A percentile compares a stretch with the other conserved stretches of the same genome.
These are phyloP conservation scores for Myathropa florea DNA, from an alignment of 2,888 invertebrate species.

Conservation along the genomic window DNA sequence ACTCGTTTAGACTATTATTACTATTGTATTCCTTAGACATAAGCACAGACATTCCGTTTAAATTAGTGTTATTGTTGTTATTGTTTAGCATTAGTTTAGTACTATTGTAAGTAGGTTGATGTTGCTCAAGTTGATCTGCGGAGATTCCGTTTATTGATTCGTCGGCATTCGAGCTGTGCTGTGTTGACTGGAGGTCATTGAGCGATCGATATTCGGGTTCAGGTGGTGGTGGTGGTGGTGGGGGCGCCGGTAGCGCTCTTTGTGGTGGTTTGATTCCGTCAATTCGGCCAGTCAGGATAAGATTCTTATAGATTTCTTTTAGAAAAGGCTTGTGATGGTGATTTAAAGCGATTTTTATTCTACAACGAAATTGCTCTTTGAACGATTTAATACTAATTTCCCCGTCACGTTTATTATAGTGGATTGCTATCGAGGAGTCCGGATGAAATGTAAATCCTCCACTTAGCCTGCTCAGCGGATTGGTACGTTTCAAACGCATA, in stretches of 20 bases:
- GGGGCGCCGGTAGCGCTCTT: conserved; percentile 75
- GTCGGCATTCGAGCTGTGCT: conserved; percentile 24
- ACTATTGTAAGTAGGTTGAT: conserved; percentile 70
- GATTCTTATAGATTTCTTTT: conserved; percentile 78
- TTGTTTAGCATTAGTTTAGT: conserved; percentile 64
- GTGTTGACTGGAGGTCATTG: conserved; percentile 41
- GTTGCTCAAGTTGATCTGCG: conserved; percentile 69
- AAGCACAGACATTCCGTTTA: conserved; percentile 57
- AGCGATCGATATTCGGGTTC: conserved; percentile 32
- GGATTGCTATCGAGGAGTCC: conserved; percentile 76
- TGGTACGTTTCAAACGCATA: conserved; percentile 62
- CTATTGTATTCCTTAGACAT: conserved; percentile 64
- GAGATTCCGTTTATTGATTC: conserved; percentile 65
- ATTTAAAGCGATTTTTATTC: conserved; percentile 77
- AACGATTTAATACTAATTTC: conserved; percentile 79
- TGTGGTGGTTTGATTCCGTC: conserved; percentile 74
- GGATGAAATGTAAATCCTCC: conserved; percentile 78
- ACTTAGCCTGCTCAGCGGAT: conserved; percentile 70
- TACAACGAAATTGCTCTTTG: conserved; percentile 79
- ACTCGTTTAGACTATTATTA: conserved; percentile 54
- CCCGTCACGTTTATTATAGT: conserved; percentile 78
- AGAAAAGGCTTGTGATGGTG: conserved; percentile 79
- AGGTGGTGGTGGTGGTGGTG: conserved; percentile 11
- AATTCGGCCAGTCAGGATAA: conserved; percentile 76
- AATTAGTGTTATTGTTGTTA: conserved; percentile 70